Base-by-base conservation (phyloP, 1,140 invertebrate genomes). In the Trypoxylus dichotomus region DNA sequence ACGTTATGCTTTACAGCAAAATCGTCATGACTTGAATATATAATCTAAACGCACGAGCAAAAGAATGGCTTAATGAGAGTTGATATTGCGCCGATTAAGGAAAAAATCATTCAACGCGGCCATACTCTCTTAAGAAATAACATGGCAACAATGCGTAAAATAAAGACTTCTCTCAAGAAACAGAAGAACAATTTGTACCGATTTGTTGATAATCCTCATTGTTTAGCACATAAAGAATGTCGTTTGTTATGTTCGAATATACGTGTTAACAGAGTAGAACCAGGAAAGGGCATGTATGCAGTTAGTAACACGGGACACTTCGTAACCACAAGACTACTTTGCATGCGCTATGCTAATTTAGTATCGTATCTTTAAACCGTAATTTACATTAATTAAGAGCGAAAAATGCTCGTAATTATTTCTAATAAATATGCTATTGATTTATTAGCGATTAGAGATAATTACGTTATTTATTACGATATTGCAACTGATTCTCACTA, bases 201-300 rank as follows among this genome's bases (percentile, higher is more conserved):
- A 77, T 77, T 77, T 77, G 76, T 72, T 77, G 60, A 68, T 32
- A 77, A 41, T 77, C 42, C 27, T 68, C 76, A 77, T 68, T 77
- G 68, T 68, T 77, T 77, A 58, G 76, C 76, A 77, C 71, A 77
- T 77, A 77, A 77, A 77, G 76, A 77, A 77, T 77, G 76, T 60
- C 60, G 76, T 77, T 41, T 68, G 60, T 68, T 68, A 29, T 68
- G 27, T 27, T 27, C 19, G 19, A 24, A 29, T 21, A 68, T 68
- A 68, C 60, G 60, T 13, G 60, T 54, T 54, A 54, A 54, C 47
- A 7, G 47, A 54, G 47, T 54, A 68, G 60, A 68, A 68, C 60
- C 60, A 29, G 27, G 60, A 68, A 68, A 68, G 60, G 21, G 60
- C 60, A 68, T 29, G 60, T 25, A 68, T 29, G 60, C 11, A 68